Evolutionary conservation across 2,888 invertebrate species (phyloP), one percentile per base, ranked within the genome.

Genomic region (Campopleginae sp.): DNA sequence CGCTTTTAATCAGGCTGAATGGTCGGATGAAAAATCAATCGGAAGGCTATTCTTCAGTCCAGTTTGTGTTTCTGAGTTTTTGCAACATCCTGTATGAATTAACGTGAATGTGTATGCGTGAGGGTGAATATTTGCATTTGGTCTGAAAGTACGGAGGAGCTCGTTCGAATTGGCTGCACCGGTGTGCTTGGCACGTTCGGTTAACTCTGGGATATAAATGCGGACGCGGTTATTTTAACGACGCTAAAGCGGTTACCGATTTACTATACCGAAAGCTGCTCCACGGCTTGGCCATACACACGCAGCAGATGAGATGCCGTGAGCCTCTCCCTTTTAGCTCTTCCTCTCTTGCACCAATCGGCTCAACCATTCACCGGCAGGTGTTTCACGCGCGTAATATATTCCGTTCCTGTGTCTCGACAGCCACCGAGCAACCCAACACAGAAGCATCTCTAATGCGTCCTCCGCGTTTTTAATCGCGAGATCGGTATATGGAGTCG

Each of bases 181-280:
- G 71, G 79, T 80, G 82, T 74, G 80, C 38, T 79, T 82, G 85
- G 82, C 85, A 82, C 82, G 85, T 86, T 83, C 80, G 77, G 58
- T 68, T 77, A 80, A 61, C 76, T 61, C 58, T 31, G n/a, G 77
- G 76, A 83, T 83, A 86, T 86, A 86, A 83, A 86, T 86, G 85
- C 83, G 85, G 77, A 77, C 76, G 85, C 77, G 85, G 83, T 77
- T 48, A 80, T 80, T 86, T 86, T 86, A 86, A 86, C 85, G 85
- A 86, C 83, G 83, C 74, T 83, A 80, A 83, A 86, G 83, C 85
- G 85, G 80, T 86, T 86, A 86, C 85, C 85, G 77, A 86, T 86
- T 86, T 83, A 75, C 80, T 80, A 68, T 86, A 83, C 83, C 80
- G 68, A 86, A 83, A 83, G 80, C 80, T 71, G 38, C 72, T 76